Conservation (phyloP, 2,113 vertebrate species). For the Mormyrus lacerda region DNA sequence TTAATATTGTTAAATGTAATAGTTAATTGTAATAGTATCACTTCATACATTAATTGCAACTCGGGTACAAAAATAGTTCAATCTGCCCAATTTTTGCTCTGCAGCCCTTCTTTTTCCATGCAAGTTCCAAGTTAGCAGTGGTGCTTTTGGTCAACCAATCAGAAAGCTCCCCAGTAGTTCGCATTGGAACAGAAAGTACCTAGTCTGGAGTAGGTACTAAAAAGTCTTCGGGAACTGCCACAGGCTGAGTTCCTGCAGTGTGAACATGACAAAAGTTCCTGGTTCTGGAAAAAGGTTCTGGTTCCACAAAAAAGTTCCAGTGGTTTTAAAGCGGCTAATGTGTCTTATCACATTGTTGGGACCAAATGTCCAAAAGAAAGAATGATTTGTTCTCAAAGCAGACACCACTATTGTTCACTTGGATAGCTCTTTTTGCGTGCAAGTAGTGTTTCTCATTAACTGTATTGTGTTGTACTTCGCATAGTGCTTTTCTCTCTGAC, state of each 20-base stretch:
- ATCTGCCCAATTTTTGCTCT: not conserved
- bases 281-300: not conserved
- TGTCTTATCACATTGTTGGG: not conserved
- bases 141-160: too few species aligned
- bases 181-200: too few species aligned
- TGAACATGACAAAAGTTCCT: not conserved
- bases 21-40: too few species aligned
- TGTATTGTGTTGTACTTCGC: not conserved
- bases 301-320: not conserved
- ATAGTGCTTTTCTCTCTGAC: not conserved
- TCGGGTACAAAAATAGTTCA: too few species aligned
- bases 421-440: not conserved
- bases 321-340: not conserved
- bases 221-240: too few species aligned
- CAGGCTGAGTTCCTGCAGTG: not conserved
- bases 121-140: too few species aligned
- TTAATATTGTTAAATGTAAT: too few species aligned
- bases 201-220: too few species aligned
- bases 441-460: not conserved
- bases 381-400: not conserved
- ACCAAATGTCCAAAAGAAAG: not conserved
- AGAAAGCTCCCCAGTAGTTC: too few species aligned
- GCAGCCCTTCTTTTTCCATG: too few species aligned
- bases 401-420: not conserved
- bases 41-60: not conserved